A percentile compares a stretch with the other conserved stretches of the same genome.
Conservation (phyloP, 2,113 vertebrate species). For the Theropithecus gelada region DNA sequence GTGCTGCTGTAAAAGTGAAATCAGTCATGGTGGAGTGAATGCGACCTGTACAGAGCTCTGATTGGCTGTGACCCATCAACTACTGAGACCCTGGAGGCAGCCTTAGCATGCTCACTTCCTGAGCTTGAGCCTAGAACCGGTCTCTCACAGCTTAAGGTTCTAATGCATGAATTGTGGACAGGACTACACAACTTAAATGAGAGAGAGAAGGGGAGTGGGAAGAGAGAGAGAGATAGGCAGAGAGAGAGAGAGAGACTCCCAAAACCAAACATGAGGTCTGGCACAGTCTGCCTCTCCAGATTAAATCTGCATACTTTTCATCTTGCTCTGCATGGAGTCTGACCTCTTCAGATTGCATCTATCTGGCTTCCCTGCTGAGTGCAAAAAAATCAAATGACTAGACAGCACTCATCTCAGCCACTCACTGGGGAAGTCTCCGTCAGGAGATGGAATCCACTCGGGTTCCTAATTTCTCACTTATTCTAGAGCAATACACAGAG, state of each 20-base stretch:
- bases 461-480: rapidly evolving
- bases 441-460: not conserved
- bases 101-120: not conserved
- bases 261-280: not conserved
- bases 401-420: rapidly evolving
- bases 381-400: not conserved
- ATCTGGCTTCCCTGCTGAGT: not conserved
- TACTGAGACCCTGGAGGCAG: not conserved
- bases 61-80: not conserved
- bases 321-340: not conserved
- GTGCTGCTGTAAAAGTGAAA: not conserved
- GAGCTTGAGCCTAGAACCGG: not conserved
- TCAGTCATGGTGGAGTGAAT: not conserved
- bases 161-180: not conserved
- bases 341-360: not conserved
- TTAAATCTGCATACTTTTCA: not conserved
- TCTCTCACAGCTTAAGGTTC: not conserved
- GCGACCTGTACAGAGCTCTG: not conserved
- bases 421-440: not conserved
- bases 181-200: not conserved
- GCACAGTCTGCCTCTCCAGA: not conserved
- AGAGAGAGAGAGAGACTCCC: not conserved
- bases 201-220: not conserved
- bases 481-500: not conserved
- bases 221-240: not conserved